These are phyloP conservation scores for Hipparchia sbordonii DNA, from an alignment of 2,888 invertebrate genomes.

Conservation along the genomic window DNA sequence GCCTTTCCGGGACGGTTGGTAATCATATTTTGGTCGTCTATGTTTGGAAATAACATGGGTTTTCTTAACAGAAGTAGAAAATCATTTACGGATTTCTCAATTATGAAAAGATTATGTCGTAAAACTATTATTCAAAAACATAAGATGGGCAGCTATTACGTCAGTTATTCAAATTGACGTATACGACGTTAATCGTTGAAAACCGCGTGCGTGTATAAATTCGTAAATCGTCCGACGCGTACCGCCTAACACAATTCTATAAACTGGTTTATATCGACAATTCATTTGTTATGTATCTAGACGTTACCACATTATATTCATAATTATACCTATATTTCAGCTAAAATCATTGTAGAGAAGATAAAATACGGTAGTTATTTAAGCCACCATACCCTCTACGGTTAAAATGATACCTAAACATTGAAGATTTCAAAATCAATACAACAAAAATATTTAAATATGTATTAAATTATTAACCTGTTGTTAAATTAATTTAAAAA, in stretches of 20 bases:
- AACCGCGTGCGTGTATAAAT: slow-evolving; percentile 35
- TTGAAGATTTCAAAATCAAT: too few relatives aligned
- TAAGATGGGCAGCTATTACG: slow-evolving; percentile 14
- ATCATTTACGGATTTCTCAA: background rate
- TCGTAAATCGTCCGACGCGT: slow-evolving; percentile 23
- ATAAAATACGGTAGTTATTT: too few relatives aligned
- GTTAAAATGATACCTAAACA: too few relatives aligned
- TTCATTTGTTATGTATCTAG: slow-evolving; percentile 26
- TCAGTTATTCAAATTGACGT: slow-evolving; percentile 25
- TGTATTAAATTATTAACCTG: too few relatives aligned
- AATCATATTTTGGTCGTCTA: too few relatives aligned
- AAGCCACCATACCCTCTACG: too few relatives aligned
- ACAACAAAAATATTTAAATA: too few relatives aligned
- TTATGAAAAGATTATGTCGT: background rate
- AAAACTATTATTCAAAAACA: background rate
- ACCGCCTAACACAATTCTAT: slow-evolving; percentile 42
- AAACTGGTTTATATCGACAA: slow-evolving; percentile 35
- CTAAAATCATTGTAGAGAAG: background rate
- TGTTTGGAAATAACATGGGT: background rate
- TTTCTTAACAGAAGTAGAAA: background rate
- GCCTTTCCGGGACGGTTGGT: too few relatives aligned
- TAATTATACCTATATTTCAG: background rate
- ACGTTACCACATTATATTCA: slow-evolving; percentile 22
- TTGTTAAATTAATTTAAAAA: too few relatives aligned
- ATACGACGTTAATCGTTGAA: slow-evolving; percentile 14